Percentiles rank a stretch among this genome's conserved stretches.
Conservation (phyloP, 1,140 invertebrate species). For the Heliconius hewitsoni region DNA sequence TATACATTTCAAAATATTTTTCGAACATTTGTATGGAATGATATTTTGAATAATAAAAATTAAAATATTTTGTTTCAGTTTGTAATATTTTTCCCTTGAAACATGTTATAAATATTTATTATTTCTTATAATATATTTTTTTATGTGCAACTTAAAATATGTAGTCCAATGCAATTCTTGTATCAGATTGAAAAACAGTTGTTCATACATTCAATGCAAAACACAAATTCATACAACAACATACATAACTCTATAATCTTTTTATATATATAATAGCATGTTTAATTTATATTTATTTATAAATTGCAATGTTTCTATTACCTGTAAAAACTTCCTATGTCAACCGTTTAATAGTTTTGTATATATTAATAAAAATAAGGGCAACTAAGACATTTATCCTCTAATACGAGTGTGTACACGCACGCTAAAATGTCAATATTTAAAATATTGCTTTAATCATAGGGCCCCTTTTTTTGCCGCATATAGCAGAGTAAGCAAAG, state of each 20-base stretch:
- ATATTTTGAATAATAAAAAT: no score
- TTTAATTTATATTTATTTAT: conserved; percentile 6
- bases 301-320: conserved; percentile 7
- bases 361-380: background rate
- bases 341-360: background rate
- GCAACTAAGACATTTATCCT: background rate
- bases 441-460: no score
- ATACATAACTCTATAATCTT: background rate
- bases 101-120: background rate
- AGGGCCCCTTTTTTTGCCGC: no score
- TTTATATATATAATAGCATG: background rate
- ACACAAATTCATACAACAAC: background rate
- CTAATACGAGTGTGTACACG: no score
- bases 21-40: no score
- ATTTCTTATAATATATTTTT: background rate
- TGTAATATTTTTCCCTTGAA: background rate
- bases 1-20: no score
- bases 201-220: background rate
- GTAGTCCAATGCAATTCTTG: background rate
- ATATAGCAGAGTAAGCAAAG: no score
- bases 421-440: no score
- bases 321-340: background rate
- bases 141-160: background rate
- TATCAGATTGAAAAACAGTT: background rate
- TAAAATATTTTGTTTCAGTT: no score